Evolutionary conservation across 2,888 invertebrate genomes (phyloP).

Genomic region (Chorisops tibialis): DNA sequence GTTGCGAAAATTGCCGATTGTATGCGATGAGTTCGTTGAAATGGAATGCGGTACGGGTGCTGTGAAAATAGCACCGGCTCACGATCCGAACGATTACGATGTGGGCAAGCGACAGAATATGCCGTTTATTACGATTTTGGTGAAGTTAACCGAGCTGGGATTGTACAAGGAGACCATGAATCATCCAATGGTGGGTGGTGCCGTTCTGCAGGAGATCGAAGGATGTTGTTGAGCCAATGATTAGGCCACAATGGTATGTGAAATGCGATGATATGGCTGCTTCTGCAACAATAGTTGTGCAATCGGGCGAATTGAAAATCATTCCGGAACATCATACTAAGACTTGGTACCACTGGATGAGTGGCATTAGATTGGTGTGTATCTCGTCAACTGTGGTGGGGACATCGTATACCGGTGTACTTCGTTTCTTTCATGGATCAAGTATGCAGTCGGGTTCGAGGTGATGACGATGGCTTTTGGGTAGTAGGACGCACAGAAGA

Average conservation of each 20-base stretch:
- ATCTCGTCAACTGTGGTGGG: constrained; percentile 99
- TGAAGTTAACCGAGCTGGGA: constrained; percentile 67
- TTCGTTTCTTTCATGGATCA: constrained; percentile 61
- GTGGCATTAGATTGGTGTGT: constrained; percentile 96
- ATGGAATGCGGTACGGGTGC: constrained; percentile 95
- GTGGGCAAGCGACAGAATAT: constrained; percentile 86
- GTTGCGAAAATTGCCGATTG: constrained; percentile 86
- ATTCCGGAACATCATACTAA: constrained; percentile 88
- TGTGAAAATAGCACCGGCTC: constrained; percentile 98
- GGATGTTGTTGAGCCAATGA: constrained; percentile 93
- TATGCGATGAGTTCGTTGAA: constrained; percentile 93
- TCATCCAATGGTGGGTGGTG: constrained; percentile 94
- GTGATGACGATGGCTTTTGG: constrained; percentile 66
- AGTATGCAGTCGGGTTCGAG: constrained; percentile 44
- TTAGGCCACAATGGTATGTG: constrained; percentile 97
- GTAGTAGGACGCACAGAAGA: constrained; percentile 69
- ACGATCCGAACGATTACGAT: constrained; percentile 96
- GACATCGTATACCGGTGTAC: constrained; percentile 96
- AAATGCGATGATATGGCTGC: constrained; percentile 87
- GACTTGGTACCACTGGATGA: constrained; percentile 96
- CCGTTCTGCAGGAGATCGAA: constrained; percentile 95
- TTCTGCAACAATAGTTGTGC: constrained; percentile 76
- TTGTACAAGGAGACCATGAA: constrained; percentile 78
- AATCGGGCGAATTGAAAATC: constrained; percentile 76
- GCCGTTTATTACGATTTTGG: constrained; percentile 79